Conservation (phyloP, 2,797 vertebrate genomes). For the Sebastes reedi region DNA sequence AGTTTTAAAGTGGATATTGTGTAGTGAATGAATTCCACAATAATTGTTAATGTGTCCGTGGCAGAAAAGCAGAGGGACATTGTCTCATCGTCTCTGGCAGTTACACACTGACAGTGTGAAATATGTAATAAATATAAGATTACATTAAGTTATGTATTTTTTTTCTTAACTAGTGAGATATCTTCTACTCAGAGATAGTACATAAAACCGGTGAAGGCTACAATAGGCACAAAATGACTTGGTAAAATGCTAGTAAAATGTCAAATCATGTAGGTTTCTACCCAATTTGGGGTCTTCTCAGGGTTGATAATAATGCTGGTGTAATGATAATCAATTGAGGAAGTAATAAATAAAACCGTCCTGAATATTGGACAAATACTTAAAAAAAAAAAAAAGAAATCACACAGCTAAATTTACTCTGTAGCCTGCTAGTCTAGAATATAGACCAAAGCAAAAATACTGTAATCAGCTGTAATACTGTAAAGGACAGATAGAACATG, state of each 20-base stretch:
- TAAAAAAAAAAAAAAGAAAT: neutral
- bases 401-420: neutral
- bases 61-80: neutral
- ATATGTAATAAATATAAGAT: constrained; percentile 24
- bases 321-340: neutral
- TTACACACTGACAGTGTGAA: constrained; percentile 1
- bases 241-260: neutral
- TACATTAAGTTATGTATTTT: neutral
- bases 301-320: constrained; percentile 15
- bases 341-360: neutral
- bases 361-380: too few species aligned
- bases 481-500: neutral
- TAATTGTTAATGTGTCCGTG: constrained; percentile 4
- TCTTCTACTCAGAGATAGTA: constrained; percentile 7
- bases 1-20: constrained; percentile 6
- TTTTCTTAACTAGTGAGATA: neutral
- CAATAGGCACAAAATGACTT: constrained; percentile 69
- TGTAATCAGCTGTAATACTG: neutral
- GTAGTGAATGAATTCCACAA: neutral
- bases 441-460: neutral
- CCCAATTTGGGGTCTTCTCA: constrained; percentile 9
- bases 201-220: constrained; percentile 42
- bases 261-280: constrained; percentile 15
- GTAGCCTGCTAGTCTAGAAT: neutral
- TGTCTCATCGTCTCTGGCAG: neutral